Conservation (phyloP, 2,113 vertebrate genomes). For the Phycodurus eques region DNA sequence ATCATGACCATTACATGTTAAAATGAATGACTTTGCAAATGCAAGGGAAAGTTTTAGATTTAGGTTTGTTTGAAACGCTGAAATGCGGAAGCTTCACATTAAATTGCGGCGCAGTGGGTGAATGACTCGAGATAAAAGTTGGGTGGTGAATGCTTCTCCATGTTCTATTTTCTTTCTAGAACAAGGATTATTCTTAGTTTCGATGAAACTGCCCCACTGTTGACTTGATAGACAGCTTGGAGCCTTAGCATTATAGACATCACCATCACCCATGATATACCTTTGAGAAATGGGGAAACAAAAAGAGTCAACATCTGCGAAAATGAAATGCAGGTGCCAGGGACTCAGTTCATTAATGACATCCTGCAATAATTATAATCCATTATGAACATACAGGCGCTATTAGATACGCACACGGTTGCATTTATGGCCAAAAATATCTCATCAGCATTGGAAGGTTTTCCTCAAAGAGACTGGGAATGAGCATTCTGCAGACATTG, state of each 20-base stretch:
- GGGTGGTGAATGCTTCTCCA: constrained; percentile 50
- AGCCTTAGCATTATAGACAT: constrained; percentile 16
- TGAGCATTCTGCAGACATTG: constrained; percentile 69
- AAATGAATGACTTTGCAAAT: constrained; percentile 71
- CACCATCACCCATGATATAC: constrained; percentile 5
- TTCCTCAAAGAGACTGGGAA: constrained; percentile 65
- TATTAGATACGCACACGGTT: constrained; percentile 49
- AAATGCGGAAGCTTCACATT: constrained; percentile 61
- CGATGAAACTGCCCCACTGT: constrained; percentile 57
- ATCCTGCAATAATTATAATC: constrained; percentile 63
- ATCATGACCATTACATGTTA: constrained; percentile 87
- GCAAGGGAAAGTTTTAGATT: constrained; percentile 70
- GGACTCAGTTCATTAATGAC: constrained; percentile 32
- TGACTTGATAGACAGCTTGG: constrained; percentile 52
- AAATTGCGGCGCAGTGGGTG: constrained; percentile 46
- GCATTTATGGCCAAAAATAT: constrained; percentile 67
- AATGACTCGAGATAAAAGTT: constrained; percentile 59
- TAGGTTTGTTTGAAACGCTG: constrained; percentile 61
- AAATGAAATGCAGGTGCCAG: constrained; percentile 40
- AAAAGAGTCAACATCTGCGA: constrained; percentile 21
- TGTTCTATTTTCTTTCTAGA: constrained; percentile 66
- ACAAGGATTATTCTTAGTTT: constrained; percentile 60
- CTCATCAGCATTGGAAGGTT: constrained; percentile 67
- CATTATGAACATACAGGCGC: constrained; percentile 56
- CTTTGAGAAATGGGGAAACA: constrained; percentile 7